phyloP scores from a whole-genome alignment of 2,797 vertebrate species.

The Chloroceryle amazona region DNA sequence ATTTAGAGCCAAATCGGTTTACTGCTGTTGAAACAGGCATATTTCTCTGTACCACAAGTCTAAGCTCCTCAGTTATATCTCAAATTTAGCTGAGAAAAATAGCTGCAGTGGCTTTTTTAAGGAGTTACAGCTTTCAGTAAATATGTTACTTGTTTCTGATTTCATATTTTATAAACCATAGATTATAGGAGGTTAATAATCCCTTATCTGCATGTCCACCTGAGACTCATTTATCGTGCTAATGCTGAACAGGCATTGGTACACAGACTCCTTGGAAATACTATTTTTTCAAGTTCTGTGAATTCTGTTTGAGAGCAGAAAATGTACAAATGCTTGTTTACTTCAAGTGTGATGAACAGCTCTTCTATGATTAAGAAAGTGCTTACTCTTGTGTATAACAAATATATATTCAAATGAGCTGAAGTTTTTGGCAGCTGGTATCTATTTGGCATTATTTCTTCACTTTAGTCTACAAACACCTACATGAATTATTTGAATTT shows the following conservation, averaged over 20 bases:
- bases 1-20: background rate
- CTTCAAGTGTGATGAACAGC: background rate
- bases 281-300: background rate
- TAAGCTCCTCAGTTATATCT: background rate
- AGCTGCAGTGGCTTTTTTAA: background rate
- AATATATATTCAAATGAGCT: background rate
- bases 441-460: background rate
- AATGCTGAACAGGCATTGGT: background rate
- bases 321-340: background rate
- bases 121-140: background rate
- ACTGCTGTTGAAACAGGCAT: background rate
- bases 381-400: background rate
- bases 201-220: background rate
- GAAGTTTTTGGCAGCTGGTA: background rate
- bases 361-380: background rate
- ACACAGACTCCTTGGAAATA: background rate
- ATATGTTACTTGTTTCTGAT: background rate
- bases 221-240: background rate
- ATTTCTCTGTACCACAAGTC: background rate
- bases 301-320: background rate
- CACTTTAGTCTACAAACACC: background rate
- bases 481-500: background rate
- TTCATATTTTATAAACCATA: background rate
- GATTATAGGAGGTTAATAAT: background rate
- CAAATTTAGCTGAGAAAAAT: background rate